phyloP scores from a whole-genome alignment of 2,888 invertebrate genomes.

The Hypomecis atomaria region DNA sequence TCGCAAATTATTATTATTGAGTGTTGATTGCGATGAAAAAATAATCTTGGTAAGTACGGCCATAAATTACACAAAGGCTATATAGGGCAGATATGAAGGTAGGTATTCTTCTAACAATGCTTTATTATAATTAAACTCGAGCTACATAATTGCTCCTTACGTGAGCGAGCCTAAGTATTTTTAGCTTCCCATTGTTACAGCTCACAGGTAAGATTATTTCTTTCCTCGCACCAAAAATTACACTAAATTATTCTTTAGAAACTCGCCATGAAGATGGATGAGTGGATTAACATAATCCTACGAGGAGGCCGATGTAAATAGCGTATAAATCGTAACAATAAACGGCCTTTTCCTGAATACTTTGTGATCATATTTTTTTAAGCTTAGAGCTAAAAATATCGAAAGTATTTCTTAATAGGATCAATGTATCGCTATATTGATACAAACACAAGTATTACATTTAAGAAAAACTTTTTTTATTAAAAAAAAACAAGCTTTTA shows the following conservation, averaged over 20 bases:
- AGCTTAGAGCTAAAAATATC: neutral
- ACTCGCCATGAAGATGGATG: conserved; percentile 53
- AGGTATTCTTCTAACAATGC: neutral
- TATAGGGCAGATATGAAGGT: no score
- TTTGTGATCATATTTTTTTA: conserved; percentile 22
- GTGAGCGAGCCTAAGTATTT: conserved; percentile 5
- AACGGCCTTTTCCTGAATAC: conserved; percentile 40
- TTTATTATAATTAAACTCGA: conserved; percentile 3
- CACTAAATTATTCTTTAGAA: conserved; percentile 41
- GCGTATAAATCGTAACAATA: conserved; percentile 51
- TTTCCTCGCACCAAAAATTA: conserved; percentile 28
- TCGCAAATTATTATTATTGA: no score
- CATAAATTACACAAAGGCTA: no score
- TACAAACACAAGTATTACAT: no score
- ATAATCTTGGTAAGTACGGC: no score
- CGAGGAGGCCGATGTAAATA: conserved; percentile 54
- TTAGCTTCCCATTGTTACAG: conserved; percentile 18
- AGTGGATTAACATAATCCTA: conserved; percentile 57
- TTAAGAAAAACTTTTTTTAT: no score
- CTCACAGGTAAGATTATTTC: conserved; percentile 25
- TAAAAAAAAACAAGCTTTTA: no score
- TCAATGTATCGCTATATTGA: no score
- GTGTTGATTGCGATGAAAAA: no score
- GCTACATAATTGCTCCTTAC: conserved; percentile 4
- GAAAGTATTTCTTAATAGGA: no score